Percentiles rank a stretch among this genome's conserved stretches.
Evolutionary conservation across 2,888 invertebrate species (phyloP).

Genomic region (Glaucopsyche alexis): DNA sequence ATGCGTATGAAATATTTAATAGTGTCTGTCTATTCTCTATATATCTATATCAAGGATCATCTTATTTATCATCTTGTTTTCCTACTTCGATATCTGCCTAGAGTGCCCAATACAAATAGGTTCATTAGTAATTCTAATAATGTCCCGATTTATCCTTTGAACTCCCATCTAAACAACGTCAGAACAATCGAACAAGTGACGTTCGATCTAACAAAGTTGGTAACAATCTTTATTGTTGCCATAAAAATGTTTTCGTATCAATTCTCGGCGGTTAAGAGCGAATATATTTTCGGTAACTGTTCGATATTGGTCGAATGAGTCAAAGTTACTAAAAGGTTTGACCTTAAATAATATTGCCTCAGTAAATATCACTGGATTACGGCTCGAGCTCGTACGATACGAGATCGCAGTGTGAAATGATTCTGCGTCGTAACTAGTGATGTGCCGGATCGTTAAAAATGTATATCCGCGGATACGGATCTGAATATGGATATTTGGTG

Average conservation of each 20-base stretch:
- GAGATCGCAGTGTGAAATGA: background rate
- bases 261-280: background rate
- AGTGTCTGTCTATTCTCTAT: no score
- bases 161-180: background rate
- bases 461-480: no score
- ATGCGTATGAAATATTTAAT: no score
- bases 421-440: no score
- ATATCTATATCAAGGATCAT: no score
- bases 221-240: conserved; percentile 14
- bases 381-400: background rate
- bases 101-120: conserved; percentile 1
- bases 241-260: background rate
- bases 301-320: conserved; percentile 15
- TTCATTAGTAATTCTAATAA: conserved; percentile 3
- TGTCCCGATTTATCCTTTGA: background rate
- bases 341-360: conserved; percentile 19
- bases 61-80: background rate
- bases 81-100: background rate
- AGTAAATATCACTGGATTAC: conserved; percentile 23
- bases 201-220: background rate
- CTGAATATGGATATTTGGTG: no score
- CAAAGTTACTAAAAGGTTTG: conserved; percentile 28
- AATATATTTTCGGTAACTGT: conserved; percentile 20
- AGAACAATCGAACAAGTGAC: conserved; percentile 4
- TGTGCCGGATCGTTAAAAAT: no score